Evolutionary conservation across 2,888 invertebrate genomes (phyloP).

Genomic region (Callimorpha dominula): DNA sequence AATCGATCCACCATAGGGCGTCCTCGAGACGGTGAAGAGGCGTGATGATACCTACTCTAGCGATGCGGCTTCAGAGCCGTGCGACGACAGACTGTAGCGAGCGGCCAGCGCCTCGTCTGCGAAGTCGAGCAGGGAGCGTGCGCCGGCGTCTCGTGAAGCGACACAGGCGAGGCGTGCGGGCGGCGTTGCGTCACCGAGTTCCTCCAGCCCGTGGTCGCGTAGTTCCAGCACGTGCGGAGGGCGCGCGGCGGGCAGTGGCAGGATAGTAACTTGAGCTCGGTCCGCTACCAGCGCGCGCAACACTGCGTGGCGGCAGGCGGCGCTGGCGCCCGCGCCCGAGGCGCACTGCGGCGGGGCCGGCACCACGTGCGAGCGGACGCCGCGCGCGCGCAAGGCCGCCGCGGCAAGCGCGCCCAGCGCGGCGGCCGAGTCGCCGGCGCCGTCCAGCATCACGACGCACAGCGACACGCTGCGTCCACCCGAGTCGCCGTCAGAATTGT

Average conservation of each 20-base stretch:
- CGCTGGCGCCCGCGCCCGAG: slow-evolving; percentile 45
- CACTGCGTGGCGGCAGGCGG: slow-evolving; percentile 41
- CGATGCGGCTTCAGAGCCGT: slow-evolving; percentile 5
- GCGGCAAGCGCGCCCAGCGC: slow-evolving; percentile 50
- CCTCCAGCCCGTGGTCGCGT: slow-evolving; percentile 68
- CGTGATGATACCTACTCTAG: slow-evolving; percentile 17
- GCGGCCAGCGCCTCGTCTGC: slow-evolving; percentile 54
- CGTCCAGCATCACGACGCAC: slow-evolving; percentile 30
- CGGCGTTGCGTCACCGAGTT: slow-evolving; percentile 67
- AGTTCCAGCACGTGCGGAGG: slow-evolving; percentile 59
- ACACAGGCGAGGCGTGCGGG: slow-evolving; percentile 65
- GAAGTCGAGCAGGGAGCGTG: slow-evolving; percentile 71
- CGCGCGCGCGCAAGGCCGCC: slow-evolving; percentile 51
- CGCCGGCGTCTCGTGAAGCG: slow-evolving; percentile 56
- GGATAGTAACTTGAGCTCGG: slow-evolving; percentile 54
- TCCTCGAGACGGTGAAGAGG: not conserved
- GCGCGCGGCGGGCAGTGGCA: slow-evolving; percentile 54
- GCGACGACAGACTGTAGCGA: slow-evolving; percentile 44
- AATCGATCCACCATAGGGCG: no score
- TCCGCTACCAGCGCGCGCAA: slow-evolving; percentile 35
- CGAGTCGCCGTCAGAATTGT: slow-evolving; percentile 6
- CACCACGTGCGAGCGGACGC: slow-evolving; percentile 44
- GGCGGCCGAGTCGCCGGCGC: slow-evolving; percentile 34
- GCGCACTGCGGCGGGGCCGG: slow-evolving; percentile 31
- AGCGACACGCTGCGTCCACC: slow-evolving; percentile 18